phyloP scores from a whole-genome alignment of 2,113 vertebrate genomes.

The Hylia prasina region DNA sequence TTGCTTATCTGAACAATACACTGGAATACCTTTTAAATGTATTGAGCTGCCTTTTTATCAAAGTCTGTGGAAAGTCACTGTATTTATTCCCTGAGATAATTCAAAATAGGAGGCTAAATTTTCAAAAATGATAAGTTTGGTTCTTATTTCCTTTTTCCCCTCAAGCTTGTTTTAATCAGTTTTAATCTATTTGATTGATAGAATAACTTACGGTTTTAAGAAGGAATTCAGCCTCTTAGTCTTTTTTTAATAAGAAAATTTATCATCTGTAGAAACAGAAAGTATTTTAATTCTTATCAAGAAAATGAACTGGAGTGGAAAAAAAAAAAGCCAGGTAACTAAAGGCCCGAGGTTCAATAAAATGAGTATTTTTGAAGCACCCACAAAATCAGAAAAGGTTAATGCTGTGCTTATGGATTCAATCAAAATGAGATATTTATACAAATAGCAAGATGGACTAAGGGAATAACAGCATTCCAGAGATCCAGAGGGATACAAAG shows the following conservation, averaged over 20 bases:
- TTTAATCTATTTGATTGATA: not conserved
- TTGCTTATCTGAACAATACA: not conserved
- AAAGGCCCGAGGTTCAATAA: not conserved
- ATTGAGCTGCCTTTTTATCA: not conserved
- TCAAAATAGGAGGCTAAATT: not conserved
- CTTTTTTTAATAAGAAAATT: not conserved
- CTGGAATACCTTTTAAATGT: not conserved
- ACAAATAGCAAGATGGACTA: not conserved
- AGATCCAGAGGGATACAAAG: not conserved
- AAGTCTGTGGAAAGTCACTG: not conserved
- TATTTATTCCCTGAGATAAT: not conserved
- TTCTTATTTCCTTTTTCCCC: not conserved
- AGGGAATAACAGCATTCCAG: not conserved
- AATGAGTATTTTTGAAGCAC: not conserved
- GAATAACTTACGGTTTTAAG: not conserved
- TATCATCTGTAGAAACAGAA: not conserved
- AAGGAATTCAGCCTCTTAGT: not conserved
- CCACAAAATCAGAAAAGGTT: not conserved
- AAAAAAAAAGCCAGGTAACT: not conserved
- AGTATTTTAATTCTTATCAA: not conserved
- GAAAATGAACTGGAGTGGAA: not conserved
- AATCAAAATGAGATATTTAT: not conserved
- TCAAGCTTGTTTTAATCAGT: not conserved
- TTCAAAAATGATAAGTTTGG: not conserved
- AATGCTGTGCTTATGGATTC: not conserved